Evolutionary conservation across 2,113 vertebrate genomes (phyloP).

Genomic region (Tichodroma muraria): DNA sequence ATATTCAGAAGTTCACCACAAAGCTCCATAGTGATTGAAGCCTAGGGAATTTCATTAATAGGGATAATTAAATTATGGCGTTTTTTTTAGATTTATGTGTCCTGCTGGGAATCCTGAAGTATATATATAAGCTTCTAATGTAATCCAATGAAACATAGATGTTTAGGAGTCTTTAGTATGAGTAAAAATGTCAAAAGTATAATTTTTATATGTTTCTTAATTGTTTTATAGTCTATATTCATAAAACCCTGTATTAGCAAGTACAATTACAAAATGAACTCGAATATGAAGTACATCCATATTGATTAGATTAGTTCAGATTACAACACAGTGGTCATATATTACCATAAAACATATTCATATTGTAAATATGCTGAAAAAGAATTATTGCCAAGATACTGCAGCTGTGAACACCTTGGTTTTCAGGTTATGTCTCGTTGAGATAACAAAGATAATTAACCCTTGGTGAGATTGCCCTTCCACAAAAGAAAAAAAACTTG

Average conservation of each 20-base stretch:
- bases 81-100: background rate
- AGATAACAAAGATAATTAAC: background rate
- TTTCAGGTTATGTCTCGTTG: background rate
- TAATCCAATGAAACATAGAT: background rate
- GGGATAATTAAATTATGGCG: background rate
- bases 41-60: constrained; percentile 5
- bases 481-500: background rate
- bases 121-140: background rate
- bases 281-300: constrained; percentile 28
- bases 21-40: background rate
- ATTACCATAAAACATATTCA: background rate
- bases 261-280: constrained; percentile 44
- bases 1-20: background rate
- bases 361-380: background rate
- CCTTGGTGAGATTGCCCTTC: background rate
- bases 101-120: background rate
- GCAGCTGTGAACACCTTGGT: background rate
- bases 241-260: constrained; percentile 43
- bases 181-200: constrained; percentile 5
- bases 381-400: background rate
- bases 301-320: constrained; percentile 32
- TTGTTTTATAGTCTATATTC: constrained; percentile 23
- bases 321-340: background rate
- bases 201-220: constrained; percentile 48
- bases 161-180: background rate